These are phyloP conservation scores for Mallotus villosus DNA, from an alignment of 2,797 vertebrate genomes.

Conservation along the genomic window DNA sequence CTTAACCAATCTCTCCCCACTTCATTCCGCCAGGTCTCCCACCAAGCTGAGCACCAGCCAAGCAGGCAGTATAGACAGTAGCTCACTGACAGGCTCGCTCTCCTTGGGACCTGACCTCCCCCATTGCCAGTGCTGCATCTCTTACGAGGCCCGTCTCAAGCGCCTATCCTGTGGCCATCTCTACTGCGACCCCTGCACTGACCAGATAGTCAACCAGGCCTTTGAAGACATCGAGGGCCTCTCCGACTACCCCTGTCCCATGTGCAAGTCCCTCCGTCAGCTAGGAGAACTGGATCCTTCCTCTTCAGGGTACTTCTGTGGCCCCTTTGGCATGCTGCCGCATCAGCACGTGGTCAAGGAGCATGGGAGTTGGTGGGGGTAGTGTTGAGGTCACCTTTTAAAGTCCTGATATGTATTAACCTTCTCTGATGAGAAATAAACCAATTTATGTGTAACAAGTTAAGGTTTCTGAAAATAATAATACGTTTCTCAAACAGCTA, in stretches of 20 bases:
- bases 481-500: not conserved
- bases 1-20: not conserved
- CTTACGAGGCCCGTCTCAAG: constrained; percentile 71
- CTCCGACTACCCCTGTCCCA: constrained; percentile 79
- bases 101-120: constrained; percentile 73
- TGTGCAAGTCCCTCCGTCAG: constrained; percentile 76
- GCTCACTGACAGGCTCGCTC: constrained; percentile 75
- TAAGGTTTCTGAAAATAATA: not conserved
- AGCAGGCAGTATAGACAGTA: constrained; percentile 75
- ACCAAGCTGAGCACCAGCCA: constrained; percentile 70
- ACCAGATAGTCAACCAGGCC: constrained; percentile 81
- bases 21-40: constrained; percentile 64
- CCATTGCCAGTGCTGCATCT: constrained; percentile 80
- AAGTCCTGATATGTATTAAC: not conserved
- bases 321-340: constrained; percentile 61
- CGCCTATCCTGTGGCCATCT: constrained; percentile 80
- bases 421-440: not conserved
- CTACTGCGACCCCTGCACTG: constrained; percentile 76
- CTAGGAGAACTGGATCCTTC: constrained; percentile 63
- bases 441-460: not conserved
- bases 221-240: constrained; percentile 83
- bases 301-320: constrained; percentile 58
- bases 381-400: constrained; percentile 20
- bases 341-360: constrained; percentile 56
- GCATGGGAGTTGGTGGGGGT: constrained; percentile 59